phyloP scores from a whole-genome alignment of 1,140 invertebrate genomes.

The Magallana gigas region DNA sequence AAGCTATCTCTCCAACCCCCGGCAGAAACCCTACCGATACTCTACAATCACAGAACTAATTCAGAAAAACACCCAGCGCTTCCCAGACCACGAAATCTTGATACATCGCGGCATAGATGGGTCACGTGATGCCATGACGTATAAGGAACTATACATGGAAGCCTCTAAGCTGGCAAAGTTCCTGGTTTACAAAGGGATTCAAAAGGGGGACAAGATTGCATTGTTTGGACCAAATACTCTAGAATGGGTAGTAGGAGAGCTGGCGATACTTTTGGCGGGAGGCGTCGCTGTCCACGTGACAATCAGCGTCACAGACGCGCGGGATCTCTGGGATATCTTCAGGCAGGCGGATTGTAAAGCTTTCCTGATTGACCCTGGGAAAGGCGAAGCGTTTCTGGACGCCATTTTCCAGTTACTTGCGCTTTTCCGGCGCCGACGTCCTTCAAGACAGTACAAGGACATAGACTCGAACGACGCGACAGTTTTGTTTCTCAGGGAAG shows the following conservation, averaged over 20 bases:
- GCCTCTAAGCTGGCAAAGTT: constrained; percentile 38
- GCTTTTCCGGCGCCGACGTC: constrained; percentile 7
- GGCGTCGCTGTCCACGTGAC: constrained; percentile 39
- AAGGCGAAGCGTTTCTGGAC: constrained; percentile 4
- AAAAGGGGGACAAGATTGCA: constrained; percentile 44
- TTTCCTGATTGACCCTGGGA: constrained; percentile 42
- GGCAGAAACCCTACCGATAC: neutral
- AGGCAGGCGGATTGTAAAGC: constrained; percentile 1
- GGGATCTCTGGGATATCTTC: constrained; percentile 36
- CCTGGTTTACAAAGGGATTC: constrained; percentile 28
- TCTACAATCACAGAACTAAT: constrained; percentile 32
- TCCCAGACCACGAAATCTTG: constrained; percentile 42
- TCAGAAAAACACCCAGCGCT: neutral
- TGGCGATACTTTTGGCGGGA: constrained; percentile 38
- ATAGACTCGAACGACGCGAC: constrained; percentile 13
- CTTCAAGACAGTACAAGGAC: constrained; percentile 14
- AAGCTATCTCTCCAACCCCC: constrained; percentile 19
- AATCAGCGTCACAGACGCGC: constrained; percentile 27
- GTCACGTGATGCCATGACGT: constrained; percentile 26
- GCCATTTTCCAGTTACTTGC: constrained; percentile 27
- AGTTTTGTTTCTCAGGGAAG: constrained; percentile 5
- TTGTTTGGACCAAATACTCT: constrained; percentile 48
- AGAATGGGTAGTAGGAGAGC: constrained; percentile 41
- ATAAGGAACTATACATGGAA: constrained; percentile 11
- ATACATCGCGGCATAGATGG: constrained; percentile 35